Evolutionary conservation across 2,797 vertebrate genomes (phyloP).

Genomic region (Chelidonichthys spinosus): DNA sequence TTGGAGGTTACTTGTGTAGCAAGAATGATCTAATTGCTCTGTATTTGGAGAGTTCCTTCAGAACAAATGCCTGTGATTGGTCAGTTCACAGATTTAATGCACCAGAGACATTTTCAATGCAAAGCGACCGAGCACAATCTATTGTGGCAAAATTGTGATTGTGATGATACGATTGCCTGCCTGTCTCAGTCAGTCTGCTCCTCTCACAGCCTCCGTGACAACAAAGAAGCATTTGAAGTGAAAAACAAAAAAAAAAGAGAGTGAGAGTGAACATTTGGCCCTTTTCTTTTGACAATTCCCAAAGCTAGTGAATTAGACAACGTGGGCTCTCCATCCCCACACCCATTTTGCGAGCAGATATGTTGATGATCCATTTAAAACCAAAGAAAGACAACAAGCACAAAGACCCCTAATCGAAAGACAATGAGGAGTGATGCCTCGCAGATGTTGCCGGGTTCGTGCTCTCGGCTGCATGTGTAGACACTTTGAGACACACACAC

Average conservation of each 20-base stretch:
- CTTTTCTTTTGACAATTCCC: not conserved
- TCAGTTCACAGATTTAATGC: constrained; percentile 2
- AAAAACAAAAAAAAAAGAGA: not conserved
- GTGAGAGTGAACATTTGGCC: rapidly evolving
- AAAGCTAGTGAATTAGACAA: constrained; percentile 7
- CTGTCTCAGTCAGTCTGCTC: not conserved
- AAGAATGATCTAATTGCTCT: not conserved
- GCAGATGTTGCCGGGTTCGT: constrained; percentile 32
- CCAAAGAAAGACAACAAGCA: constrained; percentile 49
- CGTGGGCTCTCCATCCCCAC: not conserved
- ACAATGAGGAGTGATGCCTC: constrained; percentile 57
- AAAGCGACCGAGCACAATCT: not conserved
- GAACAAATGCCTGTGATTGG: constrained; percentile 2
- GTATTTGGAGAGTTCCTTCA: not conserved
- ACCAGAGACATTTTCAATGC: not conserved
- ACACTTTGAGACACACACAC: constrained; percentile 26
- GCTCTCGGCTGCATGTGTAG: constrained; percentile 22
- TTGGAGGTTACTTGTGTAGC: no score
- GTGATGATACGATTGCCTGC: constrained; percentile 3
- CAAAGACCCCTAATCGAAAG: constrained; percentile 60
- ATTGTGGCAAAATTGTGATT: constrained; percentile 1
- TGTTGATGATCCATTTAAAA: constrained; percentile 58
- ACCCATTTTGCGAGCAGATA: constrained; percentile 10
- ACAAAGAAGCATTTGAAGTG: not conserved
- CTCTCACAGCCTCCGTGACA: not conserved